A percentile compares a stretch with the other conserved stretches of the same genome.
These are phyloP conservation scores for Eupelmus urozonus DNA, from an alignment of 2,888 invertebrate species.

Conservation along the genomic window DNA sequence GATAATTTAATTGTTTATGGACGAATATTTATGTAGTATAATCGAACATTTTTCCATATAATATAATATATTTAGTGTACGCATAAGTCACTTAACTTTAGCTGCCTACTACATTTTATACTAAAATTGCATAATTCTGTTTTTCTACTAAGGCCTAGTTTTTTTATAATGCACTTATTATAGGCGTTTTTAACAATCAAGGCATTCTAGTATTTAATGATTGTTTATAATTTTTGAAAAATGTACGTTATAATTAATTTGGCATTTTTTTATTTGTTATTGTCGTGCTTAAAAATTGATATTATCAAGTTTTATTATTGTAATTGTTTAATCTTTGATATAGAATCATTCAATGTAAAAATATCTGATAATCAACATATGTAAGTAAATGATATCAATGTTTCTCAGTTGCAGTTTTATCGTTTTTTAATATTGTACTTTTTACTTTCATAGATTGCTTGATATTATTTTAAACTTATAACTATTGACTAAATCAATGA, in stretches of 20 bases:
- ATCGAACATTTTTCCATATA: too few relatives aligned
- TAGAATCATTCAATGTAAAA: not conserved
- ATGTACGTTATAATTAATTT: slow-evolving; percentile 14
- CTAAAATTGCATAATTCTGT: too few relatives aligned
- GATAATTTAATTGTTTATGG: too few relatives aligned
- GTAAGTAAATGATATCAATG: not conserved
- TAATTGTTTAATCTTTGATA: too few relatives aligned
- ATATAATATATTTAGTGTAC: too few relatives aligned
- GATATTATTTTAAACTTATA: too few relatives aligned
- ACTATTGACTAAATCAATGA: too few relatives aligned
- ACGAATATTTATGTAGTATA: too few relatives aligned
- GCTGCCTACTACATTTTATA: too few relatives aligned
- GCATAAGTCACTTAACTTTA: too few relatives aligned
- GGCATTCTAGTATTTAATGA: slow-evolving; percentile 36
- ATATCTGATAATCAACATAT: not conserved
- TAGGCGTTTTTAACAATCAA: slow-evolving; percentile 41
- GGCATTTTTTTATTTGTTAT: slow-evolving; percentile 10
- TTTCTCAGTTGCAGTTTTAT: slow-evolving; percentile 2
- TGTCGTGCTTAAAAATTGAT: not conserved
- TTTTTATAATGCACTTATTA: slow-evolving; percentile 48
- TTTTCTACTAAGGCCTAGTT: slow-evolving; percentile 43
- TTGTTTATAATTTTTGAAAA: too few relatives aligned
- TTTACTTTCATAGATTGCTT: slow-evolving; percentile 41
- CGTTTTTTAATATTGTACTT: slow-evolving; percentile 36
- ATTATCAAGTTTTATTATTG: too few relatives aligned